Percentiles rank a stretch among this genome's conserved stretches.
phyloP scores from a whole-genome alignment of 2,888 invertebrate genomes.

The Drosophila niveifrons region DNA sequence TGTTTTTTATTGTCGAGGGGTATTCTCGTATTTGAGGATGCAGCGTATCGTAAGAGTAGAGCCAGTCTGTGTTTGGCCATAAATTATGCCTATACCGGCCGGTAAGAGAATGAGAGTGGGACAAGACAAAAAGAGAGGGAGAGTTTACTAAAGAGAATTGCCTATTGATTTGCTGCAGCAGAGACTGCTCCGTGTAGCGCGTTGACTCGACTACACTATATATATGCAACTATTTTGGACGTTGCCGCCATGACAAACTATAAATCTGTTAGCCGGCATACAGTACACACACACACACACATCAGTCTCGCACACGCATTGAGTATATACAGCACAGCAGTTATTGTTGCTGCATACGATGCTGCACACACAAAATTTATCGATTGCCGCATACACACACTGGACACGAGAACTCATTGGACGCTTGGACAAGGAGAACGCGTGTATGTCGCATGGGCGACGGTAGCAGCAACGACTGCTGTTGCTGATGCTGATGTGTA shows the following conservation, averaged over 20 bases:
- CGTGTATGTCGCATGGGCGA: conserved; percentile 7
- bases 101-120: conserved; percentile 29
- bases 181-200: conserved; percentile 27
- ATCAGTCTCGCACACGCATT: neutral
- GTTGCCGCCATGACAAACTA: conserved; percentile 73
- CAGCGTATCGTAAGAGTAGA: conserved; percentile 27
- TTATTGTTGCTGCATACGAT: conserved; percentile 44
- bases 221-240: conserved; percentile 72
- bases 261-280: conserved; percentile 80
- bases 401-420: conserved; percentile 19
- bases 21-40: conserved; percentile 15
- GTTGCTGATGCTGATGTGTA: conserved; percentile 76
- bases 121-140: neutral
- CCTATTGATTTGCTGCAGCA: conserved; percentile 72
- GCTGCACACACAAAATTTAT: conserved; percentile 76
- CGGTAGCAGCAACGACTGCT: conserved; percentile 45
- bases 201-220: neutral
- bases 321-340: conserved; percentile 22
- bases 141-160: conserved; percentile 36
- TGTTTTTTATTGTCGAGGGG: neutral
- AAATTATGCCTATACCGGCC: conserved; percentile 68
- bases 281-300: conserved; percentile 21
- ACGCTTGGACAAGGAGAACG: conserved; percentile 3
- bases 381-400: conserved; percentile 73
- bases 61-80: conserved; percentile 24